Evolutionary conservation across 1,140 invertebrate species (phyloP).

Genomic region (Drosophila sucinea): DNA sequence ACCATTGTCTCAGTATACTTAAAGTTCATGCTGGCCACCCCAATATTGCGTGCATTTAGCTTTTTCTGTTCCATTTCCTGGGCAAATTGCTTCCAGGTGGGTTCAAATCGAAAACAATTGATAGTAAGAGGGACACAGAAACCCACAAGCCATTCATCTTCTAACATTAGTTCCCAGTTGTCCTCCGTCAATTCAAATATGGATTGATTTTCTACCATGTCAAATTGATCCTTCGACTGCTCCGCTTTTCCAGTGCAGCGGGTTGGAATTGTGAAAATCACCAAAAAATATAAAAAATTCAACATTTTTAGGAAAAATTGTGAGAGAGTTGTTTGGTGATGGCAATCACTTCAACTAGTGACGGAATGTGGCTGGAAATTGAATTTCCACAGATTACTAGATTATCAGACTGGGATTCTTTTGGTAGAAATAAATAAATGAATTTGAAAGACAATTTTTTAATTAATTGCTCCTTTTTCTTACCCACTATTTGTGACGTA

Average conservation of each 20-base stretch:
- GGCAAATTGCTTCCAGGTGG: constrained; percentile 24
- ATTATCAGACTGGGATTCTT: neutral
- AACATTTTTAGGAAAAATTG: neutral
- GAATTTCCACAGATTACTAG: neutral
- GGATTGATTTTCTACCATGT: neutral
- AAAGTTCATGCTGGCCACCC: constrained; percentile 27
- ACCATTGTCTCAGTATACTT: constrained; percentile 12
- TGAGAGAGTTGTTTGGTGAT: neutral
- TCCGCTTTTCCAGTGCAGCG: too few species aligned
- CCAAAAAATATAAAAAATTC: neutral
- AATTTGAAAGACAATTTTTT: too few species aligned
- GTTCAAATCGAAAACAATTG: constrained; percentile 21
- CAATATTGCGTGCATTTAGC: neutral
- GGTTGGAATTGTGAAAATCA: neutral
- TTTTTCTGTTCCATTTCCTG: neutral
- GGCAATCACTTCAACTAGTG: too few species aligned
- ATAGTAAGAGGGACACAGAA: constrained; percentile 20
- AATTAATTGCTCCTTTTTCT: neutral
- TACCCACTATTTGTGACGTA: neutral
- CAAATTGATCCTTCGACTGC: neutral
- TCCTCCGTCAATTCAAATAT: constrained; percentile 13
- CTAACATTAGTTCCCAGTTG: constrained; percentile 27
- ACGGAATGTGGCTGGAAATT: neutral
- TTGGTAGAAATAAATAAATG: too few species aligned
- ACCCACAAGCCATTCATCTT: constrained; percentile 27